Evolutionary conservation across 30 jellyfish, hydroid and myxozoan genomes (phyloP).

Genomic region (Clytia hemisphaerica): DNA sequence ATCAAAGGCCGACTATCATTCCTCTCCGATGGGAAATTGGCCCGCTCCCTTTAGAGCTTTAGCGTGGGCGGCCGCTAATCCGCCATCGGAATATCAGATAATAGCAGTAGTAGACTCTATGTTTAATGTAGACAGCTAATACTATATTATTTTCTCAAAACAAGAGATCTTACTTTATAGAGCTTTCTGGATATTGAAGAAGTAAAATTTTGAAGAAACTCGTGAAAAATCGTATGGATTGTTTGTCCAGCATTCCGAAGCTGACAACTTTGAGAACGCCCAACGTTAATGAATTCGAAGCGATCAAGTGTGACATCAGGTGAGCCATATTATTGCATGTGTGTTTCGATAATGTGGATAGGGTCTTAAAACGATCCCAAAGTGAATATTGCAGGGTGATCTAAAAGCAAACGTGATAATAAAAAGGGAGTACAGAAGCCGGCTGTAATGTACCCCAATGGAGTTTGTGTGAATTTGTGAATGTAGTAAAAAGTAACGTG

Average conservation of each 20-base stretch:
- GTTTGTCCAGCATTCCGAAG: slow-evolving; percentile 61
- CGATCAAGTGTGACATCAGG: slow-evolving; percentile 68
- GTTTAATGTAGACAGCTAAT: too few relatives aligned
- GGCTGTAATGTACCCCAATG: background rate
- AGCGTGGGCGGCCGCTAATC: too few relatives aligned
- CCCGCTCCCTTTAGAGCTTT: too few relatives aligned
- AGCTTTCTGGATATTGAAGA: slow-evolving; percentile 64
- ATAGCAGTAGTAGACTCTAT: too few relatives aligned
- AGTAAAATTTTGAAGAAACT: slow-evolving; percentile 42
- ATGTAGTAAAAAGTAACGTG: background rate
- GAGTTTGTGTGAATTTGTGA: background rate
- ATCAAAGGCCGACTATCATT: too few relatives aligned
- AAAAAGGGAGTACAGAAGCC: background rate
- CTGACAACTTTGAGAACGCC: slow-evolving; percentile 77
- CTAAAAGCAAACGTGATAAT: slow-evolving; percentile 13
- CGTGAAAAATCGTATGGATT: slow-evolving; percentile 50
- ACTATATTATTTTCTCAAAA: too few relatives aligned
- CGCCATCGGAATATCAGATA: too few relatives aligned
- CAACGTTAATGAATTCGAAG: slow-evolving; percentile 57
- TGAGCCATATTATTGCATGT: slow-evolving; percentile 50
- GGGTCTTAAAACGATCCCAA: slow-evolving; percentile 85
- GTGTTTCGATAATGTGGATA: slow-evolving; percentile 45
- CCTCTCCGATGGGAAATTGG: too few relatives aligned
- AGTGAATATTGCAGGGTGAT: slow-evolving; percentile 81
- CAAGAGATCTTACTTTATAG: slow-evolving; percentile 65